These are phyloP conservation scores for Hipposideros larvatus DNA, from an alignment of 2,797 vertebrate species.

Conservation along the genomic window DNA sequence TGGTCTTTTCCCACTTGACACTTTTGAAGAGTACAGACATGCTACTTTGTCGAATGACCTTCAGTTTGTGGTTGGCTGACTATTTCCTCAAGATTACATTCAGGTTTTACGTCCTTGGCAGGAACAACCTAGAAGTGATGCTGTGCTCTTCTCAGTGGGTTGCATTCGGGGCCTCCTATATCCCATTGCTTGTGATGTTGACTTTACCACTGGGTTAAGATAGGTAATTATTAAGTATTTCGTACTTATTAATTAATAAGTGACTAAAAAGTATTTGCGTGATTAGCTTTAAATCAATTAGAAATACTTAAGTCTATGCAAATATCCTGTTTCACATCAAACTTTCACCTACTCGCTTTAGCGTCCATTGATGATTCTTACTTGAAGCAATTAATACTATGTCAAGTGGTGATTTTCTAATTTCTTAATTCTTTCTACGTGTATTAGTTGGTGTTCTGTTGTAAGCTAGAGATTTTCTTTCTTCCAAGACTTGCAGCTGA, in stretches of 20 bases:
- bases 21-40: background rate
- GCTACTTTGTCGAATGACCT: background rate
- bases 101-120: background rate
- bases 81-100: background rate
- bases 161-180: accelerated
- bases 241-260: background rate
- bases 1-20: background rate
- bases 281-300: constrained; percentile 5
- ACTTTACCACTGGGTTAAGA: background rate
- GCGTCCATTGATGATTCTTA: background rate
- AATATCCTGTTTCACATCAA: background rate
- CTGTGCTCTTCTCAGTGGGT: background rate
- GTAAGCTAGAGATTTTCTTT: background rate
- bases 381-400: background rate
- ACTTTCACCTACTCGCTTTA: background rate
- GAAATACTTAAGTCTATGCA: constrained; percentile 28
- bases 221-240: background rate
- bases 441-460: background rate
- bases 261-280: background rate
- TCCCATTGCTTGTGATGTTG: background rate
- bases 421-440: background rate
- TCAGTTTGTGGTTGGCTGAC: background rate
- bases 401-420: background rate
- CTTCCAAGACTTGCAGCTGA: constrained; percentile 4
- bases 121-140: background rate